Evolutionary conservation across 1,140 invertebrate genomes (phyloP), one percentile per base, ranked within the genome.

Genomic region (Diorhabda sublineata): DNA sequence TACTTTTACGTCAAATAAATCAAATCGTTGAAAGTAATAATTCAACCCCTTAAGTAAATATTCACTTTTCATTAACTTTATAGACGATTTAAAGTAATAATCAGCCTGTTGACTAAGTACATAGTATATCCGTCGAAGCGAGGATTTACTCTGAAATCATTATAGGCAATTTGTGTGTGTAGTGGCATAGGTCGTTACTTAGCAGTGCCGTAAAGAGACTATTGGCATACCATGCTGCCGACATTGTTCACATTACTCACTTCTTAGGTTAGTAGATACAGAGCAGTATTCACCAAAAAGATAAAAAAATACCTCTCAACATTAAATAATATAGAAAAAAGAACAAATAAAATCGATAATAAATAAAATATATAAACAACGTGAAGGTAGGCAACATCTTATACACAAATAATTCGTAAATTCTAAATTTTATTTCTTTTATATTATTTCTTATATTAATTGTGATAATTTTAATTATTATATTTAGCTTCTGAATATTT

Each of bases 121-220:
- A 26, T 26, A 52, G 47, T 52, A 52, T 52, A 52, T 52, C 47
- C 47, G 47, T 52, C 47, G 47, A 52, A 52, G 47, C 47, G 47
- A 52, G n/a, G 47, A 52, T 6, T 73, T 73, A 71, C 69, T 67
- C 52, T 71, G 69, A 75, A 75, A 69, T 71, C 56, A 75, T 75
- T 75, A 75, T 71, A 61, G 69, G 74, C 70, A 75, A 75, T 75
- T 75, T 75, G 74, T 75, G 72, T 75, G 74, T 73, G 68, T 67
- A 57, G 66, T 64, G 64, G 74, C 70, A 61, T 61, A 66, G 67
- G 47, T 72, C 68, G 69, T 75, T 71, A 75, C 66, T 73, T 69
- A 73, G 58, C 60, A 71, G 62, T 69, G 61, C 69, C 67, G 69
- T 73, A 71, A 71, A 73, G 45, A 69, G 67, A 70, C 62, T 52